Conservation (phyloP, 2,113 vertebrate genomes). For the Gambusia affinis region DNA sequence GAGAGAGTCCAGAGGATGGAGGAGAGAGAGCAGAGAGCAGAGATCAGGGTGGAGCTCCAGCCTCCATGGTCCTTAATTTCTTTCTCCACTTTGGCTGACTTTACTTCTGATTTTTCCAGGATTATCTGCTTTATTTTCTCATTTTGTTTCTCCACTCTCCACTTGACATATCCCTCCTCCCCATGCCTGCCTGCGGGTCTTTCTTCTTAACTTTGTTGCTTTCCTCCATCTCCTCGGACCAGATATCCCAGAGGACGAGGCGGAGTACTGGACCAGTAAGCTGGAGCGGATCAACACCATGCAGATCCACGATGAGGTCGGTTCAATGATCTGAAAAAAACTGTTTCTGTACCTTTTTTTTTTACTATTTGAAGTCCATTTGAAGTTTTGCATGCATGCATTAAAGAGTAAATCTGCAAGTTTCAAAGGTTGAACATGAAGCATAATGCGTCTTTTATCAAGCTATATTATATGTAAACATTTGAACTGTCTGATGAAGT, state of each 20-base stretch:
- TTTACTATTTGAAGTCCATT: background rate
- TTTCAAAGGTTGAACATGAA: background rate
- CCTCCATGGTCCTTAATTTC: slow-evolving; percentile 5
- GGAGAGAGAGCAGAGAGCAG: background rate
- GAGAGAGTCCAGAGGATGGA: background rate
- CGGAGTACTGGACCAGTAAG: slow-evolving; percentile 94
- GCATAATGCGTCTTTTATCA: background rate
- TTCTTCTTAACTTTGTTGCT: background rate
- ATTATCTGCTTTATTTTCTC: background rate
- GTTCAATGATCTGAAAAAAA: background rate
- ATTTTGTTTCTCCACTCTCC: background rate
- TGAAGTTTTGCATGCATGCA: background rate
- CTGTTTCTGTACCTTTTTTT: background rate
- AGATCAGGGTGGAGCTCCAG: slow-evolving; percentile 36
- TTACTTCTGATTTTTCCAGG: background rate
- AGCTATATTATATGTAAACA: background rate
- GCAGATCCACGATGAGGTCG: slow-evolving; percentile 86
- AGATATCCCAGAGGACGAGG: slow-evolving; percentile 98
- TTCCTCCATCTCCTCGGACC: slow-evolving; percentile 21
- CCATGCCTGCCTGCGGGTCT: accelerated
- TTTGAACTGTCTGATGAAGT: background rate
- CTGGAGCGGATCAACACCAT: slow-evolving; percentile 90
- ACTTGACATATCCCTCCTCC: background rate
- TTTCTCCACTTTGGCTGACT: slow-evolving; percentile 11
- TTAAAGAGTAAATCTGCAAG: background rate